These are phyloP conservation scores for Hypanus sabinus DNA, from an alignment of 2,113 vertebrate genomes.

Conservation along the genomic window DNA sequence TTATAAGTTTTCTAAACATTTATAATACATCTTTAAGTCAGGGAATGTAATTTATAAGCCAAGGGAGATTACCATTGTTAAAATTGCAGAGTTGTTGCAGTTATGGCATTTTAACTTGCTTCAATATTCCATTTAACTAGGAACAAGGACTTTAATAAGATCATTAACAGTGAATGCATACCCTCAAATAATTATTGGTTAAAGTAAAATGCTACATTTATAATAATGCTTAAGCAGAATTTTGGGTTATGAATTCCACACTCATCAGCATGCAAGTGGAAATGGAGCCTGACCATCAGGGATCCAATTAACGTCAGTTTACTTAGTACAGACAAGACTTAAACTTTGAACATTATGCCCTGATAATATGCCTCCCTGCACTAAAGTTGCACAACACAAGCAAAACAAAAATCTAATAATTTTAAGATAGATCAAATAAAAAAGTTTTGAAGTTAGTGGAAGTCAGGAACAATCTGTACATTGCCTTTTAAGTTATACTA, in stretches of 20 bases:
- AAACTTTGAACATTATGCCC: neutral
- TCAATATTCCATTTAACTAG: conserved; percentile 13
- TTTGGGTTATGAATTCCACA: neutral
- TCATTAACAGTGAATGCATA: neutral
- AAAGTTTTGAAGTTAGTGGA: neutral
- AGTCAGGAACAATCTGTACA: neutral
- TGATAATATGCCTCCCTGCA: too few species aligned
- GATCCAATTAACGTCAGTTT: neutral
- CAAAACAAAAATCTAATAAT: neutral
- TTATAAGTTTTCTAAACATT: neutral
- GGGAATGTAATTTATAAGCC: neutral
- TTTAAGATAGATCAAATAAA: neutral
- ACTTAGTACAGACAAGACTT: neutral
- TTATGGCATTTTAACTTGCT: conserved; percentile 1
- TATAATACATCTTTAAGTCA: neutral
- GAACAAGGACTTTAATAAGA: neutral
- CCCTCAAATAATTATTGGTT: neutral
- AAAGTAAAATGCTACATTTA: neutral
- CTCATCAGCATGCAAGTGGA: neutral
- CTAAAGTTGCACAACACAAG: neutral
- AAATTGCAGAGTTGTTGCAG: neutral
- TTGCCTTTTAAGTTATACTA: neutral
- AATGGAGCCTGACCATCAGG: neutral
- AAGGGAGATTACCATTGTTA: neutral
- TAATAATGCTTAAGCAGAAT: neutral